Base-by-base conservation (phyloP, 2,888 invertebrate genomes). In the Drosophila picticornis region DNA sequence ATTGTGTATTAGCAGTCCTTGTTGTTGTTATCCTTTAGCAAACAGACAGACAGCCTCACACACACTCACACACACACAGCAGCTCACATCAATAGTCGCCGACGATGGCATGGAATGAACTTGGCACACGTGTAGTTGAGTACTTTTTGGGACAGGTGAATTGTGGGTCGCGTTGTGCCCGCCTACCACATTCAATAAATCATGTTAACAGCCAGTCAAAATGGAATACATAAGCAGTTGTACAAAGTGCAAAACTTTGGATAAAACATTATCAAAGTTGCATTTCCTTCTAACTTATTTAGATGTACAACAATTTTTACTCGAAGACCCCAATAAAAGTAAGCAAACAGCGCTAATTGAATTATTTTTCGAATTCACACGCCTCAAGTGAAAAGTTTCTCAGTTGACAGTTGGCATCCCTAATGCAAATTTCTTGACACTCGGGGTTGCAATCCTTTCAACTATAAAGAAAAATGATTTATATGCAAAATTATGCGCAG, bases 1-100 rank as follows among this genome's bases (percentile, higher is more conserved):
- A 93, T 93, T 92, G 91, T 93, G 88, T 91, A 91, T 92, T 91
- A 92, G 91, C 91, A 84, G 75, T 82, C 88, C 90, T 84, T 89
- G 88, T 86, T 87, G 88, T 83, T 87, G 87, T 87, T 87, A 87
- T 87, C 87, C 87, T 87, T 90, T 88, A 80, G 90, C 90, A 86
- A 90, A 90, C 90, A 88, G 71, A 68, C 65, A 62, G 68, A 73
- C 72, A 55, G 69, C 46, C 48, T 43, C 29, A 43, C 43, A 31
- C 53, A 65, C 63, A 67, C 66, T 6, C 36, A 36, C 19, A 38
- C 19, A n/a, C 40, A 11, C 36, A 55, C 43, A 70, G 52, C 68
- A 66, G 19, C 48, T 68, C 75, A 75, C 88, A 77, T 80, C 90
- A 84, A 87, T 89, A 81, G 87, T 81, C 81, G 67, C 73, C 84